Base-by-base conservation (phyloP, 2,888 invertebrate genomes). In the Morpho deidamia region DNA sequence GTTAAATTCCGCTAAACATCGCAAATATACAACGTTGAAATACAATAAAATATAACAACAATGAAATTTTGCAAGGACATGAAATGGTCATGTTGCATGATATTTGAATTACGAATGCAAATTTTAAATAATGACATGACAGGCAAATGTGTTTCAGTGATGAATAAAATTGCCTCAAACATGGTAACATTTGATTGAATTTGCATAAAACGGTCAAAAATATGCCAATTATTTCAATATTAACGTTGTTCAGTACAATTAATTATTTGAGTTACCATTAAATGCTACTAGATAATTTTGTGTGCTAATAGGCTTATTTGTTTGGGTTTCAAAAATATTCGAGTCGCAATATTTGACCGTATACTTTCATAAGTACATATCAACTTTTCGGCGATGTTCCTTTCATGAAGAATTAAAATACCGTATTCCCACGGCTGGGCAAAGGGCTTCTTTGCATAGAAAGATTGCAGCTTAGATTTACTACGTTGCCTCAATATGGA, bases 121-220 rank as follows among this genome's bases (percentile, higher is more conserved):
- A 80, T 72, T 66, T 57, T 59, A 64, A 66, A 65, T 67, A 66
- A 71, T 66, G 66, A 67, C 59, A 63, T 70, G 69, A 72, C 69
- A 68, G 64, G 63, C 57, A 69, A 78, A 76, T 78, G 71, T 65
- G 65, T 73, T 71, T 69, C 63, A 65, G 66, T 74, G 72, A 79
- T 72, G 63, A 72, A 76, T 78, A 65, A 74, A 77, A 76, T 75
- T 67, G 69, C 64, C 51, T 63, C 53, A 55, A 53, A 58, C 49
- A 56, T 63, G 56, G 53, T 56, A 58, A 56, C 53, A 53, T 62
- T 62, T 60, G 47, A 65, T 66, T 44, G 23, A 51, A 63, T 63
- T 63, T 59, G 51, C 65, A 65, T 64, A 62, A 64, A 62, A 47
- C 41, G 49, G 51, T 34, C 47, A 23, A 42, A 58, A 69, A 74